Evolutionary conservation across 1,140 invertebrate species (phyloP).

Genomic region (Linepithema humile): DNA sequence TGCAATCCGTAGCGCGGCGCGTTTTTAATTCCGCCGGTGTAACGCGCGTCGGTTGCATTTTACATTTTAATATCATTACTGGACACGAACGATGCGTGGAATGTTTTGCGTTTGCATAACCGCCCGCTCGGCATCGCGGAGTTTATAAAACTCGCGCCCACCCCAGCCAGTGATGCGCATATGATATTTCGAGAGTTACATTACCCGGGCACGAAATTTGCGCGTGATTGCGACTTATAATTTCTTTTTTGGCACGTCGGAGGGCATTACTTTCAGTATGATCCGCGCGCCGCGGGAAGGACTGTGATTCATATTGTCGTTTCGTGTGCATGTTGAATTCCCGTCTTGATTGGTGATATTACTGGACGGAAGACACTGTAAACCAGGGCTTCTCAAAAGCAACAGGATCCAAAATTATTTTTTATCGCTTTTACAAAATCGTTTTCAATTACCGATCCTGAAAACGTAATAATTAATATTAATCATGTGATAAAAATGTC

Average conservation of each 20-base stretch:
- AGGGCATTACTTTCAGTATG: conserved; percentile 53
- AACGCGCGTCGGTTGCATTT: conserved; percentile 42
- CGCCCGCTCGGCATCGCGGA: not conserved
- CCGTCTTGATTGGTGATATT: conserved; percentile 67
- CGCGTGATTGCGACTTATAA: conserved; percentile 58
- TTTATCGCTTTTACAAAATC: not conserved
- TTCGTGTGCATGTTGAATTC: conserved; percentile 61
- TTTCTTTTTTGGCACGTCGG: conserved; percentile 47
- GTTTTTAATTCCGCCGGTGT: conserved; percentile 43
- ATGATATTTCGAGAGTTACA: conserved; percentile 61
- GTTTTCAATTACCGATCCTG: not conserved
- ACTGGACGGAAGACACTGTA: conserved; percentile 16
- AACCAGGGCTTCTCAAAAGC: conserved; percentile 55
- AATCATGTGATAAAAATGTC: not conserved
- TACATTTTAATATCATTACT: conserved; percentile 52
- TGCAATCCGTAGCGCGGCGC: not conserved
- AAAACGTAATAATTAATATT: not conserved
- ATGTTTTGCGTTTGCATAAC: conserved; percentile 46
- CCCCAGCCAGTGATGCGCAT: conserved; percentile 32
- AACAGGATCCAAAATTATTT: not conserved
- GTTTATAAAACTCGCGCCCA: conserved; percentile 46
- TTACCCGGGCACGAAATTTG: conserved; percentile 64
- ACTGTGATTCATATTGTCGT: conserved; percentile 67
- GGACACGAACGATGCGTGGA: conserved; percentile 37
- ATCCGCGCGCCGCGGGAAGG: conserved; percentile 43